Evolutionary conservation across 2,797 vertebrate species (phyloP).

Genomic region (Todus mexicanus): DNA sequence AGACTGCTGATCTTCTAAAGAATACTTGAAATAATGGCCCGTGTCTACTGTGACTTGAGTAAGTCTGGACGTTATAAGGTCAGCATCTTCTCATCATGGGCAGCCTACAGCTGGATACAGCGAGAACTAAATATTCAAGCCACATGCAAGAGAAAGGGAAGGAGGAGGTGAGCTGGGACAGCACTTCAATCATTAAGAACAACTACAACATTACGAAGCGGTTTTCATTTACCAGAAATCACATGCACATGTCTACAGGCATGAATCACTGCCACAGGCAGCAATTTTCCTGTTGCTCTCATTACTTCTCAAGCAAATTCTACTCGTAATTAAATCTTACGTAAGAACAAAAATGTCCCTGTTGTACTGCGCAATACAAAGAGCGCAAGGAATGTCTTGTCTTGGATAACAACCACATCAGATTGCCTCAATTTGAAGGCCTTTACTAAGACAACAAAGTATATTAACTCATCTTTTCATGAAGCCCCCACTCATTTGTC

Average conservation of each 20-base stretch:
- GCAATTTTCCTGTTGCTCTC: neutral
- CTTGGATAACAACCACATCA: neutral
- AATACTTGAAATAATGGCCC: neutral
- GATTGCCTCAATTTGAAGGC: neutral
- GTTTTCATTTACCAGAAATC: neutral
- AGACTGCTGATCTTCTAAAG: neutral
- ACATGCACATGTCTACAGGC: neutral
- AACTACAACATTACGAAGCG: neutral
- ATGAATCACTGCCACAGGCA: neutral
- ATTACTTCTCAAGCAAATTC: slow-evolving; percentile 1
- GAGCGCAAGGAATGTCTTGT: neutral
- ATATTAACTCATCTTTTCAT: neutral
- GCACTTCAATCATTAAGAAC: neutral
- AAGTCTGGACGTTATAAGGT: neutral
- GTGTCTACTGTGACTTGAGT: neutral
- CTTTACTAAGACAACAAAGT: neutral
- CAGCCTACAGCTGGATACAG: neutral
- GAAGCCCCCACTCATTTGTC: neutral
- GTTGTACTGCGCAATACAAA: neutral
- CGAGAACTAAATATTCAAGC: neutral
- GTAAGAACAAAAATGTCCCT: neutral
- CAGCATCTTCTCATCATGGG: neutral
- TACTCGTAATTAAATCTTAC: neutral
- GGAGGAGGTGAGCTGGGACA: neutral
- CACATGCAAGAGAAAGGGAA: neutral